Percentiles rank a stretch among this genome's conserved stretches.
These are phyloP conservation scores for Laupala kohalensis DNA, from an alignment of 1,140 invertebrate species.

Conservation along the genomic window DNA sequence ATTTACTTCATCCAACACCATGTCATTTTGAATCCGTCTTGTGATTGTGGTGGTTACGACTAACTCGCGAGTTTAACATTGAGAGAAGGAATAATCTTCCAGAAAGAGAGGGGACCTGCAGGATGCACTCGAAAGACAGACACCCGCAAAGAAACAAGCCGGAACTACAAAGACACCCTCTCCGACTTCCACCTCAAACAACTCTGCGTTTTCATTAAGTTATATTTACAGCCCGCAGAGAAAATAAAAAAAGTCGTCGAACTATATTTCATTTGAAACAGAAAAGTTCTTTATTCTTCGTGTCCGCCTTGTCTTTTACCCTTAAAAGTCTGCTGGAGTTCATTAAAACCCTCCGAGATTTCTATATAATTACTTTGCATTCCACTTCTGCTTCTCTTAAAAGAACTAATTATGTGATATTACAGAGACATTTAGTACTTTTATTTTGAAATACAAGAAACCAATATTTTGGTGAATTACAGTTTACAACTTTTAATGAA, in stretches of 20 bases:
- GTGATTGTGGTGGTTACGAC: no score
- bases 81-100: no score
- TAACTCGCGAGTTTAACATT: no score
- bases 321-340: not conserved
- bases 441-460: no score
- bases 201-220: not conserved
- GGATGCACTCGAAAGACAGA: not conserved
- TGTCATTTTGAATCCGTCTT: no score
- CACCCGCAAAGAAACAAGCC: not conserved
- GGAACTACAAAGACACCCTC: not conserved
- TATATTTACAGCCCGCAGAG: not conserved
- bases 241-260: not conserved
- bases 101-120: not conserved
- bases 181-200: not conserved
- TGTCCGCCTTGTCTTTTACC: not conserved
- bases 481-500: no score
- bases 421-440: not conserved
- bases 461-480: no score
- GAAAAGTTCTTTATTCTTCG: not conserved
- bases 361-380: not conserved
- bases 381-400: not conserved
- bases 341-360: not conserved
- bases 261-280: not conserved
- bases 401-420: not conserved
- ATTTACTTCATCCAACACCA: no score